These are phyloP conservation scores for Cryptus armator DNA, from an alignment of 2,888 invertebrate species.

Conservation along the genomic window DNA sequence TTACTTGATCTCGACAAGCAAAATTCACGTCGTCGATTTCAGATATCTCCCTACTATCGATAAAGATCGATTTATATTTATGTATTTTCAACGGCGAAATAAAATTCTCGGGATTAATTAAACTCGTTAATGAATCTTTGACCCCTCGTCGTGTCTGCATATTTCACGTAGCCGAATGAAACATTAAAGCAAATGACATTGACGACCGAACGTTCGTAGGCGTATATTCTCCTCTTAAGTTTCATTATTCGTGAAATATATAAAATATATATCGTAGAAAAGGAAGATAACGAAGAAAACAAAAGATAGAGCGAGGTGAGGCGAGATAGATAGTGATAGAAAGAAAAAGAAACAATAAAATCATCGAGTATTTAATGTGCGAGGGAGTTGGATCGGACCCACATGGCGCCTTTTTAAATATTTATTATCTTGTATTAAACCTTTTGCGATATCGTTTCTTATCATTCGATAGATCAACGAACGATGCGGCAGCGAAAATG, in stretches of 20 bases:
- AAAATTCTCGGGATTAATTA: slow-evolving; percentile 8
- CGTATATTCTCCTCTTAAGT: slow-evolving; percentile 34
- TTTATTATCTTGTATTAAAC: slow-evolving; percentile 43
- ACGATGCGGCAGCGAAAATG: slow-evolving; percentile 15
- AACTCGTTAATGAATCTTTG: neutral
- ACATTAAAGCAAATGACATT: neutral
- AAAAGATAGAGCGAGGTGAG: slow-evolving; percentile 62
- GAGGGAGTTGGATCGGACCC: slow-evolving; percentile 74
- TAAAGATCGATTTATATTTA: neutral
- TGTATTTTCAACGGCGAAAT: slow-evolving; percentile 35
- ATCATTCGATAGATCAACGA: slow-evolving; percentile 16
- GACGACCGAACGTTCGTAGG: neutral
- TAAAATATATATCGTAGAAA: slow-evolving; percentile 44
- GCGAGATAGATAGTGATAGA: slow-evolving; percentile 54
- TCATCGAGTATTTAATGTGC: slow-evolving; percentile 62
- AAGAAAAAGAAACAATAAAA: slow-evolving; percentile 68
- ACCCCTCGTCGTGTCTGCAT: neutral
- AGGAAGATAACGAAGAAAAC: slow-evolving; percentile 48
- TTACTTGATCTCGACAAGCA: neutral
- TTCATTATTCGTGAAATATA: neutral
- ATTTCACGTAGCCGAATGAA: neutral
- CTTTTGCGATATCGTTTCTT: neutral
- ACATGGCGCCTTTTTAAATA: slow-evolving; percentile 71
- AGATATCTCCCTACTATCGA: too few species aligned
- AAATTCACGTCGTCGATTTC: slow-evolving; percentile 7